Evolutionary conservation across 2,113 vertebrate species (phyloP), one percentile per base, ranked within the genome.

Genomic region (Pitta sordida): DNA sequence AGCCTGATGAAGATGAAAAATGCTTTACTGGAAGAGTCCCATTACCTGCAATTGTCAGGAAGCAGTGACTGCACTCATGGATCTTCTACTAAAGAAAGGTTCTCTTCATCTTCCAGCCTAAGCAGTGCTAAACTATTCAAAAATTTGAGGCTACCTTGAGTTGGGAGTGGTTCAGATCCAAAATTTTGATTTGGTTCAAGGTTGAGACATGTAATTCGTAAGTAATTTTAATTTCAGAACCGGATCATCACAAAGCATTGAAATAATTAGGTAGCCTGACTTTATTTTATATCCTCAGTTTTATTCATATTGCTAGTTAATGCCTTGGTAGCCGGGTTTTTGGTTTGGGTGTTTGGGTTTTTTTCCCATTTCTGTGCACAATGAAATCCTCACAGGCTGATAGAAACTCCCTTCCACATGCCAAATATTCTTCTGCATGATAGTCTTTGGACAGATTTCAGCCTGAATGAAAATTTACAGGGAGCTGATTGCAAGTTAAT

Each of bases 1-100:
- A 81, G 73, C 62, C 86, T 78, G 59, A 69, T 27, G 59, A 95
- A 93, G 67, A 83, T 74, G 64, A 96, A 88, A 90, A 93, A 90
- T 68, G n/a, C 41, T 93, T 93, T 94, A 75, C 88, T 88, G 67
- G 67, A 94, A 95, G 15, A 90, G 65, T 44, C 79, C 39, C 74
- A 88, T 86, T 90, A 80, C 83, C 53, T 80, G 44, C 62, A 80
- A 36, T 73, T 86, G 46, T 96, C 83, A 93, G 75, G 65, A 87
- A 93, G 22, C 6, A 21, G 29, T 76, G 79, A 53, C 58, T 90
- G 67, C 13, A 56, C 73, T 85, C 67, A 65, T 37, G 88, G 86
- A 73, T 64, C 32, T 71, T 79, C 32, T 69, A 13, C 14, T 11
- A 65, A 15, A 76, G 46, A 77, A 71, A 77, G 27, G 2, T 24